These are phyloP conservation scores for Tanaodytes sp. DNA, from an alignment of 2,888 invertebrate species.

Conservation along the genomic window DNA sequence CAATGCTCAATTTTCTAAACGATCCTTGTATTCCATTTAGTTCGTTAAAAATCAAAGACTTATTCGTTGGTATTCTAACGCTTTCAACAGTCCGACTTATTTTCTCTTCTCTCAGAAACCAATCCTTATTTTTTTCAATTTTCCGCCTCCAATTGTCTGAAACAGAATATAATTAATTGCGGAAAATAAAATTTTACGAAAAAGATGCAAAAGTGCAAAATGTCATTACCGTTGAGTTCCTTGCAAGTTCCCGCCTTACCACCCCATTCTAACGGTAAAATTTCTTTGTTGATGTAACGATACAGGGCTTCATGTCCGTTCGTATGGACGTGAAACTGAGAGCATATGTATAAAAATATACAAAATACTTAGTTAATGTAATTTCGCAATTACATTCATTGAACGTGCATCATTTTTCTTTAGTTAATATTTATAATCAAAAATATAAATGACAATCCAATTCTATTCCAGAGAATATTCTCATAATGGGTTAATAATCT, in stretches of 20 bases:
- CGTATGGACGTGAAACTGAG: conserved; percentile 70
- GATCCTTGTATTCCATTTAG: conserved; percentile 67
- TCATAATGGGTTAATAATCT: no score
- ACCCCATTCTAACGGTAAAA: conserved; percentile 73
- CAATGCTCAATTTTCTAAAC: conserved; percentile 69
- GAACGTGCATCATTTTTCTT: no score
- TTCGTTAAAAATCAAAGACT: conserved; percentile 60
- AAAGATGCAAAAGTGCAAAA: no score
- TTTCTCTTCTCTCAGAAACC: conserved; percentile 69
- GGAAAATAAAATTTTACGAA: no score
- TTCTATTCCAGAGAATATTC: no score
- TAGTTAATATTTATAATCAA: no score
- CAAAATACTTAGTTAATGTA: no score
- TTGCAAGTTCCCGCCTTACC: conserved; percentile 70
- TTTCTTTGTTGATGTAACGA: conserved; percentile 69
- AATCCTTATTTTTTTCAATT: conserved; percentile 67
- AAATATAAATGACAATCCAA: no score
- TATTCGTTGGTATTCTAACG: conserved; percentile 61
- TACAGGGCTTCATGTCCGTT: conserved; percentile 70
- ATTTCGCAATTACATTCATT: no score
- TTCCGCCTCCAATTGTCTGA: conserved; percentile 67
- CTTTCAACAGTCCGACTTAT: conserved; percentile 66
- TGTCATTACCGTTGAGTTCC: conserved; percentile 68
- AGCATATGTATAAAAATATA: no score
- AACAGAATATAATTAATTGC: no score